A percentile compares a stretch with the other conserved stretches of the same genome.
phyloP scores from a whole-genome alignment of 2,888 invertebrate genomes.

The Tenthredo livida region DNA sequence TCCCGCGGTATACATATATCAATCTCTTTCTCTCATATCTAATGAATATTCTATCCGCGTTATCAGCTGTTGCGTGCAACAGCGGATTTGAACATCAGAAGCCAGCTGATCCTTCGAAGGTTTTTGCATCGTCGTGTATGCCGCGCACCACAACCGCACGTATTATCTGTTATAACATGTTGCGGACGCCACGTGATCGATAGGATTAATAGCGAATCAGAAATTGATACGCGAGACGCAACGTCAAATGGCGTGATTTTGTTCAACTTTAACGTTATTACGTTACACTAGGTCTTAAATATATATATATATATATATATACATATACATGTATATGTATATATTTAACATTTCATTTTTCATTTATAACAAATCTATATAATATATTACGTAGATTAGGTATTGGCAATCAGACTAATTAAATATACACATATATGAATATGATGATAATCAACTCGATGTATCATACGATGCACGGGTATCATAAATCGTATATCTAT shows the following conservation, averaged over 20 bases:
- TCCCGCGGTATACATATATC: too few relatives aligned
- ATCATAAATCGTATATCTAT: neutral
- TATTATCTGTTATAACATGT: neutral
- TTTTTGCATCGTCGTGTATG: neutral
- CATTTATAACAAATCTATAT: neutral
- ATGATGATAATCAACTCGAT: neutral
- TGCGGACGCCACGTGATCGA: slow-evolving; percentile 36
- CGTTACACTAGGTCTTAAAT: neutral
- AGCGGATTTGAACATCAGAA: neutral
- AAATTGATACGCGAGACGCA: slow-evolving; percentile 9
- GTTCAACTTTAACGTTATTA: neutral
- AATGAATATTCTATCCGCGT: neutral
- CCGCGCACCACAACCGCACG: neutral
- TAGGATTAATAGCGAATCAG: slow-evolving; percentile 28
- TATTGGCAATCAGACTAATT: neutral
- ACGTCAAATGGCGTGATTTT: slow-evolving; percentile 44
- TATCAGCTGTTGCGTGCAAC: slow-evolving; percentile 30
- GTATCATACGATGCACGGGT: neutral
- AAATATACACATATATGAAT: neutral
- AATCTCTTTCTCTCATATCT: too few relatives aligned
- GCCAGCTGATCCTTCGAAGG: neutral
- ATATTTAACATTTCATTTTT: neutral
- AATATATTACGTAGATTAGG: too few relatives aligned
- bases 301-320: neutral
- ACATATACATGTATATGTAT: neutral